These are phyloP conservation scores for Trachemys scripta DNA, from an alignment of 2,113 vertebrate genomes.

Conservation along the genomic window DNA sequence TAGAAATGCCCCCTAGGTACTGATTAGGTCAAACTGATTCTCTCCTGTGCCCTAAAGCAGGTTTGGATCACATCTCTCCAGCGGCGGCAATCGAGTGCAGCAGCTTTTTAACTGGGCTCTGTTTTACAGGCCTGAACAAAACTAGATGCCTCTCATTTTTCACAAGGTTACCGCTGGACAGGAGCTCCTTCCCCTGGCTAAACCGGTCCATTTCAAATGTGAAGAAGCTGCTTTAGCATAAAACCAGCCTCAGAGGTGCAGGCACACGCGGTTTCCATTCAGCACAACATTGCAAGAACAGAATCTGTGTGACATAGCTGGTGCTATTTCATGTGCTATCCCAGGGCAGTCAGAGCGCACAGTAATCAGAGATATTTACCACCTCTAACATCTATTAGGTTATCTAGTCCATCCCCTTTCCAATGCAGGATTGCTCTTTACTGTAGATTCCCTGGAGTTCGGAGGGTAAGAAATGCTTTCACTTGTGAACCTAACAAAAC, in stretches of 20 bases:
- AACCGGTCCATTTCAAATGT: constrained; percentile 29
- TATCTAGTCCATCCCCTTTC: not conserved
- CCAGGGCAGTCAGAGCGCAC: not conserved
- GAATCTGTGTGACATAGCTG: not conserved
- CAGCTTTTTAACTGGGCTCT: not conserved
- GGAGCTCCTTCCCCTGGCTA: constrained; percentile 39
- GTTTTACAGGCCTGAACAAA: constrained; percentile 31
- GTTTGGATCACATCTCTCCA: not conserved
- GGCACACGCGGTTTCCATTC: rapidly evolving
- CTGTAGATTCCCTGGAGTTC: not conserved
- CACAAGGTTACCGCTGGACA: not conserved
- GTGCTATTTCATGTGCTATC: not conserved
- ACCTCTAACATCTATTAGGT: not conserved
- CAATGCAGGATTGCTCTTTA: not conserved
- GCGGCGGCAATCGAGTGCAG: not conserved
- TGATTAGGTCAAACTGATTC: not conserved
- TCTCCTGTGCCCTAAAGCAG: not conserved
- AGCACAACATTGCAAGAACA: not conserved
- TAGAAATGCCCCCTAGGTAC: not conserved
- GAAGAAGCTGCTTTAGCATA: not conserved
- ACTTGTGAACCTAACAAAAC: not conserved
- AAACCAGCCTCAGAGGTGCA: not conserved
- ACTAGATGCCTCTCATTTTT: constrained; percentile 22
- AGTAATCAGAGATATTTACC: not conserved
- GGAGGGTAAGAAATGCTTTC: not conserved